These are phyloP conservation scores for Mesorhabditis spiculigera DNA, from an alignment of 2,888 invertebrate species.

Conservation along the genomic window DNA sequence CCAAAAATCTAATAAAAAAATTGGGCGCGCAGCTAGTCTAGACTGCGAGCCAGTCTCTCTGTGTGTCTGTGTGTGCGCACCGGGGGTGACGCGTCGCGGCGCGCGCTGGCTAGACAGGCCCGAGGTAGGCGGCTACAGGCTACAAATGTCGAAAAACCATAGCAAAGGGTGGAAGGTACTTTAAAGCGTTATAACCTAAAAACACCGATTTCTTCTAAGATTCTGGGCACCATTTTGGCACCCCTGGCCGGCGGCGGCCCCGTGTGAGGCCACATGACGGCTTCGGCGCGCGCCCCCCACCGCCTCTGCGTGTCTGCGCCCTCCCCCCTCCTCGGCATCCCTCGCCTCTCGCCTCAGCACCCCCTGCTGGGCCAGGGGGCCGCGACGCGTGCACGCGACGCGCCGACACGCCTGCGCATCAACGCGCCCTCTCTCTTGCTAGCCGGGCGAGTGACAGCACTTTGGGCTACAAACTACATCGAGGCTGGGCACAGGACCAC, in stretches of 20 bases:
- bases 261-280: not conserved
- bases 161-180: too few species aligned
- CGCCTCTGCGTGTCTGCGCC: conserved; percentile 8
- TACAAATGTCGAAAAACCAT: not conserved
- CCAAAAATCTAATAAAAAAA: too few species aligned
- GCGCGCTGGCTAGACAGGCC: conserved; percentile 15
- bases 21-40: not conserved
- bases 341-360: conserved; percentile 2
- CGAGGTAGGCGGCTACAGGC: conserved; percentile 10
- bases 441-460: not conserved
- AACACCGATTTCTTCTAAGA: too few species aligned
- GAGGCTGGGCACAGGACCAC: not conserved
- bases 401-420: conserved; percentile 13
- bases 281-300: conserved; percentile 8
- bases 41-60: not conserved
- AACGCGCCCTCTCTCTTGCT: not conserved
- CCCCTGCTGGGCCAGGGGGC: conserved; percentile 6
- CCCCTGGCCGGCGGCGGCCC: too few species aligned
- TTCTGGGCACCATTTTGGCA: too few species aligned
- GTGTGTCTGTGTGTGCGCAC: not conserved
- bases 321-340: conserved; percentile 5
- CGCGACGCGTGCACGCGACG: conserved; percentile 11
- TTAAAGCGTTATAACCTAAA: too few species aligned
- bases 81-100: conserved; percentile 7
- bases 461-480: not conserved